A percentile compares a stretch with the other conserved stretches of the same genome.
Conservation (phyloP, 2,888 invertebrate genomes). For the Melanargia galathea region DNA sequence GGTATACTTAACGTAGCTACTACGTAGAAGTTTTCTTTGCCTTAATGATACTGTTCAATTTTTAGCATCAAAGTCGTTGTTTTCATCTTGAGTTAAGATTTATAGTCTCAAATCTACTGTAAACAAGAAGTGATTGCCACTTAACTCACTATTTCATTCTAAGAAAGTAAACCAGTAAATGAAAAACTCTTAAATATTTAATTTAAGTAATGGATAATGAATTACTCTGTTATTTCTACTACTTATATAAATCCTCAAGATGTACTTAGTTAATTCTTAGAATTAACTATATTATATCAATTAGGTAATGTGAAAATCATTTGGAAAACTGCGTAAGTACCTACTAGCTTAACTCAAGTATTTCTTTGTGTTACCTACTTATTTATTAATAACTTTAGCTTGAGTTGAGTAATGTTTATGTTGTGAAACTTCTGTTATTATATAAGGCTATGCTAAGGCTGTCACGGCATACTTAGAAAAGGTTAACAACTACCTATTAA, state of each 20-base stretch:
- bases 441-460: constrained; percentile 2
- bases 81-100: not conserved
- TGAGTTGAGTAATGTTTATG: not conserved
- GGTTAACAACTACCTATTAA: constrained; percentile 11
- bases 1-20: not conserved
- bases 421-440: constrained; percentile 14
- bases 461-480: constrained; percentile 18
- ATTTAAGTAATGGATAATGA: not conserved
- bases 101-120: no score
- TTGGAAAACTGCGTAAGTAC: constrained; percentile 7
- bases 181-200: not conserved
- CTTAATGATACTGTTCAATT: not conserved
- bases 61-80: constrained; percentile 1
- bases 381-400: constrained; percentile 21
- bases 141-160: not conserved
- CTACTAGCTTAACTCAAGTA: not conserved
- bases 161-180: not conserved
- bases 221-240: no score
- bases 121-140: not conserved
- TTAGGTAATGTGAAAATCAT: constrained; percentile 2
- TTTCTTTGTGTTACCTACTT: constrained; percentile 19
- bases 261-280: not conserved
- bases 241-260: no score
- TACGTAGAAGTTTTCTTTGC: constrained; percentile 1
- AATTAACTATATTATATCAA: constrained; percentile 1